A percentile compares a stretch with the other conserved stretches of the same genome.
Evolutionary conservation across 1,140 invertebrate species (phyloP).

Genomic region (Drosophila insularis): DNA sequence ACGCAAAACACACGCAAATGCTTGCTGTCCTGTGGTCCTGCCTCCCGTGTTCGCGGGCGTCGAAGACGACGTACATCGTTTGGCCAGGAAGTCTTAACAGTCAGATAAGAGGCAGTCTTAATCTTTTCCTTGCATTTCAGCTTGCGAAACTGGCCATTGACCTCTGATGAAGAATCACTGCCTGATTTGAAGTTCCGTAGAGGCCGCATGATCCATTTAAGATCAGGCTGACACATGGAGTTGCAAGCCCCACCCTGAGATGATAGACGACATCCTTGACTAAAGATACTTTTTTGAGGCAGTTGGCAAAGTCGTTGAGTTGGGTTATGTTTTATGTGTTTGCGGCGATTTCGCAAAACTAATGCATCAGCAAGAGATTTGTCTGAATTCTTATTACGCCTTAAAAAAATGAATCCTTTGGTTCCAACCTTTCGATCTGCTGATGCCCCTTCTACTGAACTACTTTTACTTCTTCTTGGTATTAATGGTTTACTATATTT

Average conservation of each 20-base stretch:
- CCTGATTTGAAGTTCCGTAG: constrained; percentile 32
- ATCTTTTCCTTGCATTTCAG: neutral
- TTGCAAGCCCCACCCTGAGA: neutral
- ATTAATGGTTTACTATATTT: neutral
- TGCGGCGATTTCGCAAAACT: neutral
- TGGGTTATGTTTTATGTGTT: neutral
- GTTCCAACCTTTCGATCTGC: neutral
- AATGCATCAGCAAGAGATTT: neutral
- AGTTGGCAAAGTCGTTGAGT: neutral
- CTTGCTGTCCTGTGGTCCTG: neutral
- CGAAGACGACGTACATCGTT: neutral
- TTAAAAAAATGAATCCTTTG: neutral
- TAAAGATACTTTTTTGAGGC: neutral
- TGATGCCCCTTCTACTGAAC: neutral
- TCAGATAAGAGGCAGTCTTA: neutral
- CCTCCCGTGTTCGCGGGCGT: neutral
- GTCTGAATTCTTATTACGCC: neutral
- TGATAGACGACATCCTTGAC: neutral
- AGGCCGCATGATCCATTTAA: constrained; percentile 57
- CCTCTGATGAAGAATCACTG: constrained; percentile 52
- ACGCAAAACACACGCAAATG: constrained; percentile 19
- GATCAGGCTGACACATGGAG: neutral
- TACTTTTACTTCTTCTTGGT: neutral
- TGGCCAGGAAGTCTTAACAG: constrained; percentile 4
- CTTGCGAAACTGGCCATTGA: neutral